Conservation (phyloP, 2,797 vertebrate species). For the Pampus argenteus region DNA sequence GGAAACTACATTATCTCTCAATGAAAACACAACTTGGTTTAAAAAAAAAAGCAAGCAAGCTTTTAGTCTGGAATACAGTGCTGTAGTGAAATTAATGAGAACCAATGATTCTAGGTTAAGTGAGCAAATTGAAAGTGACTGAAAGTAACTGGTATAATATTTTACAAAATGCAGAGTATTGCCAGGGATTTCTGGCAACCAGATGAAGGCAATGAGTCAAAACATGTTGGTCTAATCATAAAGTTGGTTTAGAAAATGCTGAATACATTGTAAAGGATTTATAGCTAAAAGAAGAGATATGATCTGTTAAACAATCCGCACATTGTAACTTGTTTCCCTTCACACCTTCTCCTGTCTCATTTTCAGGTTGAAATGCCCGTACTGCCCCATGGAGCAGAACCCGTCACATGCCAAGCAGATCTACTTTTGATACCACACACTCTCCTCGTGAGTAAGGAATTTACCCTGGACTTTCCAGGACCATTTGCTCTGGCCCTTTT, state of each 20-base stretch:
- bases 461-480: constrained; percentile 78
- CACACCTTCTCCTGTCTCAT: constrained; percentile 2
- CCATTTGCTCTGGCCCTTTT: constrained; percentile 70
- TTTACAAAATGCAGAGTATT: not conserved
- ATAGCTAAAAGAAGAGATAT: not conserved
- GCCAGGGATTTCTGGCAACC: too few relatives aligned
- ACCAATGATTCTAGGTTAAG: not conserved
- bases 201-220: too few relatives aligned
- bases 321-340: not conserved
- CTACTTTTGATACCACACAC: constrained; percentile 88
- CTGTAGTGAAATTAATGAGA: not conserved
- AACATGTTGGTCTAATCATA: too few relatives aligned
- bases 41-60: not conserved
- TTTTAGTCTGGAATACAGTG: not conserved
- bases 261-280: not conserved
- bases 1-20: too few relatives aligned
- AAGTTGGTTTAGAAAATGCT: too few relatives aligned
- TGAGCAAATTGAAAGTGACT: not conserved
- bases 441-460: constrained; percentile 64
- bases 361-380: constrained; percentile 92
- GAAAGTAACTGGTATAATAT: too few relatives aligned
- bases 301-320: not conserved
- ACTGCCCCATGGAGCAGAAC: constrained; percentile 95
- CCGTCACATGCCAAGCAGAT: constrained; percentile 94
- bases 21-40: too few relatives aligned